Base-by-base conservation (phyloP, 2,113 vertebrate genomes). In the Tenebrosternarchus preto region DNA sequence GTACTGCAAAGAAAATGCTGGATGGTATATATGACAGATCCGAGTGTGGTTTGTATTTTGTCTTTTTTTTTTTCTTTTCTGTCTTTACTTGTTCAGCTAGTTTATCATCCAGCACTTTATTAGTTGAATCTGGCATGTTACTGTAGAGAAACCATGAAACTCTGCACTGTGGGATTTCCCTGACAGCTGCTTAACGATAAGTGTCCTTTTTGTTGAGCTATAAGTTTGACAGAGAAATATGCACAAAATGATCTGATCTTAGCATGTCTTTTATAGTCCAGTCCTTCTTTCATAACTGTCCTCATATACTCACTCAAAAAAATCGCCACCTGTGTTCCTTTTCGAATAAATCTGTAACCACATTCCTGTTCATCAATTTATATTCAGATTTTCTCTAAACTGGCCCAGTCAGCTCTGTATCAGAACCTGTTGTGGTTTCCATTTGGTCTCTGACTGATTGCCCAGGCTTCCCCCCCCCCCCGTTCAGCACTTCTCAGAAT, bases 401-500 rank as follows among this genome's bases (percentile, higher is more conserved):
- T 6, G 66, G 61, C 33, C 33, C 20, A n/a, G 24, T 56, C 9
- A 56, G 29, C 36, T 24, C 33, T 57, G 63, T 43, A 27, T 73
- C 29, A 24, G 71, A 50, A 19, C 68, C 60, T 82, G 56, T 25
- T 36, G n/a, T 27, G 53, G 20, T 73, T 8, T 50, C 29, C 68
- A 56, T 74, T 70, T 24, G 36, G 76, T 53, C 24, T 50, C 59
- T 59, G 33, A 66, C 67, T 53, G 12, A 71, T 60, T 46, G 25
- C 17, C 17, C 24, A 4, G 2, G 29, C 43, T 22, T 77, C 69
- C 57, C 74, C 33, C 33, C 33, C 33, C 1, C 6, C 55, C 69
- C 73, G 78, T 55, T 73, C 82, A 77, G 36, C 17, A 2, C 11
- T 31, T 64, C 73, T 81, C 79, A 75, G 72, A 69, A 61, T 17